Conservation (phyloP, 2,113 vertebrate genomes). For the Hemiprocne comata region DNA sequence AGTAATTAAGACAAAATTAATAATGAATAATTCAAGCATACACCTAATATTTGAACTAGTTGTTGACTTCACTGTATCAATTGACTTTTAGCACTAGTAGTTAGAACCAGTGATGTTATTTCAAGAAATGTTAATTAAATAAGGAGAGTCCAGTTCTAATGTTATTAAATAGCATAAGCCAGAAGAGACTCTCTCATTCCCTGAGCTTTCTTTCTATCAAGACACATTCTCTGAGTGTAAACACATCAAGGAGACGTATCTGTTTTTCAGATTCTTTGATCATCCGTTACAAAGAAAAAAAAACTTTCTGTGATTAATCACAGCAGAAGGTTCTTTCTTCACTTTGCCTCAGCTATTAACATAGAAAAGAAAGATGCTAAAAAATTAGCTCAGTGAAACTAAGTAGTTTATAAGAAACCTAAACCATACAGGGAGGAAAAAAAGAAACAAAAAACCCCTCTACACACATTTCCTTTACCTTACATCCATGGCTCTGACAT, state of each 20-base stretch:
- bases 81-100: not conserved
- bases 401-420: not conserved
- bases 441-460: not conserved
- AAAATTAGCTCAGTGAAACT: not conserved
- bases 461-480: not conserved
- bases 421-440: not conserved
- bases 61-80: not conserved
- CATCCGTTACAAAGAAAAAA: conserved; percentile 7
- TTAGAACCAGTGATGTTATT: not conserved
- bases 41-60: not conserved
- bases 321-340: not conserved
- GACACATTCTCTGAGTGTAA: not conserved
- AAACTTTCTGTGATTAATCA: not conserved
- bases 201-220: not conserved
- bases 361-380: not conserved
- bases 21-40: not conserved
- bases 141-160: not conserved
- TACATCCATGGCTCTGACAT: not conserved
- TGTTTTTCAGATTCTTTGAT: conserved; percentile 23
- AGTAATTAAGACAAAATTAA: not conserved
- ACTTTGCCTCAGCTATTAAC: not conserved
- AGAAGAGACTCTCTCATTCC: not conserved
- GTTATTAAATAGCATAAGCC: not conserved
- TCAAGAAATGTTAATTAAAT: conserved; percentile 7
- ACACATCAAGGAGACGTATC: not conserved